Conservation (phyloP, 2,113 vertebrate species). For the Apistogramma diplotaenia region DNA sequence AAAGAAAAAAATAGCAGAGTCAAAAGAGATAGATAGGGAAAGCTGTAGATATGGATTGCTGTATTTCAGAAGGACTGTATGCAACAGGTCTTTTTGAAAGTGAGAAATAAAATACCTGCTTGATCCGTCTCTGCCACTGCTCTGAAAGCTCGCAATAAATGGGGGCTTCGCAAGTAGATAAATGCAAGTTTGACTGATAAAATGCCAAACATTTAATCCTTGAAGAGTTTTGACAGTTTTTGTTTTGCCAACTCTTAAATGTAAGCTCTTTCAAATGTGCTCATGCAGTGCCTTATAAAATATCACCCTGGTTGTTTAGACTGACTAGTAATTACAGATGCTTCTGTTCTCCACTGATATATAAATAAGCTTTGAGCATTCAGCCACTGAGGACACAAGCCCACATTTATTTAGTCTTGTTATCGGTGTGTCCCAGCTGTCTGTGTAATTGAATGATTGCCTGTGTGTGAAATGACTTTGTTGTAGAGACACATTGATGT, state of each 20-base stretch:
- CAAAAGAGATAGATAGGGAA: neutral
- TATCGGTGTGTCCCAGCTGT: neutral
- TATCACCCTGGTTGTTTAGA: neutral
- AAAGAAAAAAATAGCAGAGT: neutral
- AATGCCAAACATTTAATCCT: neutral
- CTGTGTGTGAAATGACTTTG: neutral
- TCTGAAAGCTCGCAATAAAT: neutral
- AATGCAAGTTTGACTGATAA: neutral
- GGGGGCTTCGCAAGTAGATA: neutral
- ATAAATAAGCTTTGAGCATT: constrained; percentile 1
- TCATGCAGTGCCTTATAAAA: neutral
- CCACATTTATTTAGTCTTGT: neutral
- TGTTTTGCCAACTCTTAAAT: neutral
- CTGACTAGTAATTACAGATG: neutral
- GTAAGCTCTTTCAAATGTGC: neutral
- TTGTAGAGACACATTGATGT: neutral
- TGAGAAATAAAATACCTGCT: neutral
- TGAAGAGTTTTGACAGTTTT: neutral
- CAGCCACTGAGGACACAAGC: neutral
- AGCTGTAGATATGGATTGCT: neutral
- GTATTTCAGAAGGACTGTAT: neutral
- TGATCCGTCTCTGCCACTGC: neutral
- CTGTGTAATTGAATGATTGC: neutral
- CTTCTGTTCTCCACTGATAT: neutral
- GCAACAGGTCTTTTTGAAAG: neutral